Evolutionary conservation across 92 coral and sea anemone species (phyloP), one percentile per base, ranked within the genome.

Genomic region (Bergia sp.): DNA sequence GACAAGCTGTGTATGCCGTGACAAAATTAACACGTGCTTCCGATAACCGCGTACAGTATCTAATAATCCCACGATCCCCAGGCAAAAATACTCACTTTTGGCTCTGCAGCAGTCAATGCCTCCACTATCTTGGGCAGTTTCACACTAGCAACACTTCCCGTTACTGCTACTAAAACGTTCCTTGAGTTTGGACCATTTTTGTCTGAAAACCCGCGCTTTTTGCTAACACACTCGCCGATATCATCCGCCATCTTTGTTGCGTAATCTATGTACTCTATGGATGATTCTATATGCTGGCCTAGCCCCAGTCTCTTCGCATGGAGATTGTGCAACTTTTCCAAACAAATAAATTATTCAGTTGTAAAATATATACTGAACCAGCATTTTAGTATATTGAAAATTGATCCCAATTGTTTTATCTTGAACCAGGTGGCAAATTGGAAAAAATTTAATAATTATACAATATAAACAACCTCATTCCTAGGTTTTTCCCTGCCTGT

Each of bases 81-180:
- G 13, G 53, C 72, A 0, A 65, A 44, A 49, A 38, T 69, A 58
- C 87, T 76, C 85, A 93, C 99, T 94, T 95, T 92, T 16, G 92
- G 90, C 44, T 89, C 88, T 11, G 95, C 89, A 39, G 88, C 82
- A 16, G 87, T 92, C 13, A 97, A 93, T 79, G 91, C 96, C 3
- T 92, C 83, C 53, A 97, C 96, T 61, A 97, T 86, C 76, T 88
- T 88, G 8, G 94, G 88, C 42, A 94, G 85, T 64, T 92, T 97
- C 40, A 94, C 88, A 58, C 95, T 61, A 65, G 99, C 99, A 38
- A 97, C 99, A 82, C 99, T 97, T n/a, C 99, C 99, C 37, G 99
- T 95, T 11, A 94, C 98, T 64, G 98, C 98, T 43, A 95, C 85
- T 37, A 97, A 91, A 79, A 97, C 88, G 64, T 97, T 95, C 72